A percentile compares a stretch with the other conserved stretches of the same genome.
phyloP scores from a whole-genome alignment of 2,888 invertebrate genomes.

The Chelonus formosanus region DNA sequence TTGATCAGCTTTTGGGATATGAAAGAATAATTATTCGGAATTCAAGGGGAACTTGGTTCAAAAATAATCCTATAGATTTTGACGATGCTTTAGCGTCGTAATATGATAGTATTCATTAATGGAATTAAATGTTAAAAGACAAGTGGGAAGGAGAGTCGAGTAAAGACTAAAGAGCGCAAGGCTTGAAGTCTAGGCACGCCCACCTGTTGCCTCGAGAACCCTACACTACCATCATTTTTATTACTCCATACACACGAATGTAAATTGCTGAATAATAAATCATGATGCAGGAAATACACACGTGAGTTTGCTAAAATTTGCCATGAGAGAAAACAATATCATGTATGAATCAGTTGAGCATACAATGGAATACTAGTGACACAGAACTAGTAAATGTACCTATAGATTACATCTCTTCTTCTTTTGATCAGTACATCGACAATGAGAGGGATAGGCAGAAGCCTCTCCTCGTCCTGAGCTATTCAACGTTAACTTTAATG shows the following conservation, averaged over 20 bases:
- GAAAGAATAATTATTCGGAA: no score
- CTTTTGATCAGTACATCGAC: conserved; percentile 40
- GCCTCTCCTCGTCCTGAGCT: conserved; percentile 8
- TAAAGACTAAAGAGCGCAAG: conserved; percentile 9
- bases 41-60: no score
- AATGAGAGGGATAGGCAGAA: conserved; percentile 53
- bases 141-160: conserved; percentile 9
- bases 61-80: no score
- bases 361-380: conserved; percentile 9
- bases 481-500: no score
- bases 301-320: conserved; percentile 4
- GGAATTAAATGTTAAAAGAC: no score
- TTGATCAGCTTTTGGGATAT: no score
- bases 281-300: conserved; percentile 15
- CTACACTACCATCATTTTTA: conserved; percentile 42
- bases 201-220: conserved; percentile 49
- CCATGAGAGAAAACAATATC: conserved; percentile 4
- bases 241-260: conserved; percentile 27
- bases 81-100: no score
- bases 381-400: background rate
- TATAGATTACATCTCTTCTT: conserved; percentile 12
- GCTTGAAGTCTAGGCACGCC: conserved; percentile 43
- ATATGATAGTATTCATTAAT: no score
- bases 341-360: conserved; percentile 13
- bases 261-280: conserved; percentile 10